Conservation (phyloP, 2,888 invertebrate genomes). For the Oscheius sp. region DNA sequence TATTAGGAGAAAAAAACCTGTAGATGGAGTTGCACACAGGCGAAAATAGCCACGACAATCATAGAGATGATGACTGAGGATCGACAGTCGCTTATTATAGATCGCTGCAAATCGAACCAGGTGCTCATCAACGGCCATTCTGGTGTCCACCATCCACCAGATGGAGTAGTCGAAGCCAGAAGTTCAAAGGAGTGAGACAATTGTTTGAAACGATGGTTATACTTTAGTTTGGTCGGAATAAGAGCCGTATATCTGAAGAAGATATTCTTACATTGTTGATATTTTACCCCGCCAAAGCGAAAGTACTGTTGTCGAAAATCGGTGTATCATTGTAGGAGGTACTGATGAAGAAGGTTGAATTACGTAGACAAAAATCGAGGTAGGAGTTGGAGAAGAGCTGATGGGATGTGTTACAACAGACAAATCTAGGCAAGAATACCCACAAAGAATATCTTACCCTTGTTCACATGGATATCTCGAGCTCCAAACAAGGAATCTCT, state of each 20-base stretch:
- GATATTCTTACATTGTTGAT: not conserved
- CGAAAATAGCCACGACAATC: constrained; percentile 63
- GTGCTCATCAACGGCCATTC: constrained; percentile 65
- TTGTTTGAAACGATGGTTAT: constrained; percentile 62
- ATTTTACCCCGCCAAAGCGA: constrained; percentile 57
- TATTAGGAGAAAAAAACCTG: constrained; percentile 29
- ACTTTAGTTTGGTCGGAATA: constrained; percentile 57
- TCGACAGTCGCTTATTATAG: constrained; percentile 66
- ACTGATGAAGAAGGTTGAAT: constrained; percentile 61
- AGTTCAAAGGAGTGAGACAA: constrained; percentile 56
- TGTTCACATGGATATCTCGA: constrained; percentile 38
- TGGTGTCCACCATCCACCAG: constrained; percentile 63
- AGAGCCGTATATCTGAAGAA: constrained; percentile 60
- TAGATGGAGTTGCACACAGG: constrained; percentile 54
- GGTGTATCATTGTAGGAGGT: constrained; percentile 69
- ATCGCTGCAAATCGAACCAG: constrained; percentile 65
- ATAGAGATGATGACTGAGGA: constrained; percentile 61
- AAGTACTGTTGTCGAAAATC: constrained; percentile 65
- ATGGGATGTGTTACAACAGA: constrained; percentile 50
- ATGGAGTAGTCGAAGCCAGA: constrained; percentile 45
- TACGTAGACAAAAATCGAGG: constrained; percentile 52
- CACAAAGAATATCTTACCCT: constrained; percentile 32
- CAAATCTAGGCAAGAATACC: no score
- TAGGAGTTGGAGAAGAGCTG: constrained; percentile 44
- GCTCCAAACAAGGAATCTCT: constrained; percentile 62